Base-by-base conservation (phyloP, 2,797 vertebrate species). In the Rhinella marina region DNA sequence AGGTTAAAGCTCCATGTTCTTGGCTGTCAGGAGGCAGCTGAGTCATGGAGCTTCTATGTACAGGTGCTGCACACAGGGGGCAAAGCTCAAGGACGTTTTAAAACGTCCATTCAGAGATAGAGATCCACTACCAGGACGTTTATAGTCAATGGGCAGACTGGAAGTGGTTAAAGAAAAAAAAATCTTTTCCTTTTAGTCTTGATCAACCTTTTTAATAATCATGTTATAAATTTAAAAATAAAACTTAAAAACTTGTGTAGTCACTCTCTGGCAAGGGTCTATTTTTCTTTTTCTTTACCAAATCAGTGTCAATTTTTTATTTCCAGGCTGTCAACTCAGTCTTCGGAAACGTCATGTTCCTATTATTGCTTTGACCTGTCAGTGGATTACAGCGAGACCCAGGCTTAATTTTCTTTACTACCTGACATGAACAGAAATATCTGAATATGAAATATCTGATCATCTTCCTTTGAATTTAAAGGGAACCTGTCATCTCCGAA, bases 331-430 rank as follows among this genome's bases (percentile, higher is more conserved):
- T 81, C 66, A 81, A 52, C 66, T 72, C 27, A 70, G 2, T 48
- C 54, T 48, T 77, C 52, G 48, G 59, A 87, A 78, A 78, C 61
- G 12, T 87, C 50, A 29, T 56, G 81, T 83, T 87, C 50, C 72
- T 68, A 56, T 70, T 87, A 87, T 87, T 83, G 48, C 86, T 68
- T 72, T 83, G 61, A 83, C 86, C 76, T 76, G 70, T 68, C 81
- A 56, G 72, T 87, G 73, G 48, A 78, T 77, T 41, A 54, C 54
- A 83, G 68, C 59, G 29, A 78, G 77, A 77, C 29, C 13, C 61
- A 57, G 57, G 50, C 70, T 68, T 25, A n/a, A 21, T 83, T 68
- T 64, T 56, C 32, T 41, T 54, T 81, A 56, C 70, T 52, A 57
- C 27, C 54, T 61, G 77, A 86, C 50, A 48, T 57, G 61, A 41